Evolutionary conservation across 2,888 invertebrate genomes (phyloP).

Genomic region (Pachymerium ferrugineum): DNA sequence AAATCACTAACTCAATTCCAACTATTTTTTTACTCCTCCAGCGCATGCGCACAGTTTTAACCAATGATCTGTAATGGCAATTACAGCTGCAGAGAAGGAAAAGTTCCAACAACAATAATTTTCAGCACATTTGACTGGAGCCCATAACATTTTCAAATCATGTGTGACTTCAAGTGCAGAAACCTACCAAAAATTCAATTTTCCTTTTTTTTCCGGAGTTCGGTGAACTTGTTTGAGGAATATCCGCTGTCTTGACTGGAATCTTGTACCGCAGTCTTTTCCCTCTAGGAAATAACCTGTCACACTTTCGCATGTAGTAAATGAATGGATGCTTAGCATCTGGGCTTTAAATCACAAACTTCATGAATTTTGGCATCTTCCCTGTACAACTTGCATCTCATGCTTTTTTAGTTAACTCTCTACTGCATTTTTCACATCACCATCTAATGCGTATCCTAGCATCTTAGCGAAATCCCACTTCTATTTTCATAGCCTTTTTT

Average conservation of each 20-base stretch:
- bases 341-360: conserved; percentile 18
- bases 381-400: not conserved
- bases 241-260: conserved; percentile 15
- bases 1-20: no score
- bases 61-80: no score
- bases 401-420: conserved; percentile 2
- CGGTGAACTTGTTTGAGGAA: conserved; percentile 15
- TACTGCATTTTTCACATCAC: conserved; percentile 16
- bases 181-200: not conserved
- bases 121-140: no score
- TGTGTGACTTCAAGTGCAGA: no score
- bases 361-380: conserved; percentile 15
- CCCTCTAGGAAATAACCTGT: conserved; percentile 21
- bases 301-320: conserved; percentile 15
- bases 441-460: not conserved
- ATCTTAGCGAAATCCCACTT: not conserved
- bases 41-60: no score
- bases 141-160: no score
- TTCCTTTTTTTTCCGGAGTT: not conserved
- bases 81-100: no score
- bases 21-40: no score
- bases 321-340: conserved; percentile 18
- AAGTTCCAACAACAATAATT: no score
- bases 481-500: not conserved
- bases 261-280: conserved; percentile 11